Percentiles rank a stretch among this genome's conserved stretches.
Conservation (phyloP, 2,113 vertebrate genomes). For the Alethe castanea region DNA sequence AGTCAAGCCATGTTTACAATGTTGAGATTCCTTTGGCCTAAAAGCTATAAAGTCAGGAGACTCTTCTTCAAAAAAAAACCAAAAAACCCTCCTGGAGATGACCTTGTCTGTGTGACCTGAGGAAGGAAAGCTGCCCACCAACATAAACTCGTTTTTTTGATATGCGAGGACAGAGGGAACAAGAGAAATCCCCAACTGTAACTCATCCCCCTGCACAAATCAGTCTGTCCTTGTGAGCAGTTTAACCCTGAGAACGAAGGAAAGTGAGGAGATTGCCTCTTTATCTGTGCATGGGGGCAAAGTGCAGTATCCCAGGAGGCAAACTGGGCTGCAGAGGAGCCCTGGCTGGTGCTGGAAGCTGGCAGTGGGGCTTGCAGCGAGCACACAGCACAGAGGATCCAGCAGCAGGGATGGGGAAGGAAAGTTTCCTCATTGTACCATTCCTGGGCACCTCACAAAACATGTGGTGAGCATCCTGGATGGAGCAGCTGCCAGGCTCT, state of each 20-base stretch:
- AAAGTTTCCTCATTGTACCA: constrained; percentile 37
- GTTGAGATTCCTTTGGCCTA: background rate
- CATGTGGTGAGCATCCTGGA: constrained; percentile 2
- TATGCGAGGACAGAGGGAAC: background rate
- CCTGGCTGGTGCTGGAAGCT: background rate
- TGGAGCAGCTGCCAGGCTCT: background rate
- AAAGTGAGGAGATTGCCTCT: background rate
- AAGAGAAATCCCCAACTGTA: background rate
- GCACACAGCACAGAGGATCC: background rate
- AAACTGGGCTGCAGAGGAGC: background rate
- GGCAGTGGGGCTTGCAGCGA: background rate
- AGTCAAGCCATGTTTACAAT: background rate
- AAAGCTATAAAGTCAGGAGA: background rate
- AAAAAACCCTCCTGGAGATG: background rate
- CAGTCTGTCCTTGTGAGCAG: background rate
- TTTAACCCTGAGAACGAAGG: background rate
- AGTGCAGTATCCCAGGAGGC: background rate
- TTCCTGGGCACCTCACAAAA: constrained; percentile 23
- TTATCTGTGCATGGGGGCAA: background rate
- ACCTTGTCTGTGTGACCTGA: background rate
- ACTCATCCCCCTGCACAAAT: background rate
- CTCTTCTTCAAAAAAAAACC: background rate
- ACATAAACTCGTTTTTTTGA: background rate
- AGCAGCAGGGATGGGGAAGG: background rate
- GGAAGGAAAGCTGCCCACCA: background rate